These are phyloP conservation scores for Crypturellus undulatus DNA, from an alignment of 2,113 vertebrate genomes.

Conservation along the genomic window DNA sequence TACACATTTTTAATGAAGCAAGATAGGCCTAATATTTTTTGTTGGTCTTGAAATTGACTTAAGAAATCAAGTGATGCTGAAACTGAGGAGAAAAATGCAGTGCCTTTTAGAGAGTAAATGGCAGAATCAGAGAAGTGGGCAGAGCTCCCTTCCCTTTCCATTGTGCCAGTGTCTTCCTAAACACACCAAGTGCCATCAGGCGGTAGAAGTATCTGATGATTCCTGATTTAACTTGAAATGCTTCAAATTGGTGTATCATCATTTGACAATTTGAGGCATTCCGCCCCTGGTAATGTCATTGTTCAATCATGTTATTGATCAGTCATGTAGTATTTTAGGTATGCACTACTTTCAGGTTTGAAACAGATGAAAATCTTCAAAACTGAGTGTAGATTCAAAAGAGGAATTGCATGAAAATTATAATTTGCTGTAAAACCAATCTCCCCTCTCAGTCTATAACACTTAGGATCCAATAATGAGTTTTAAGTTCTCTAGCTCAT, in stretches of 20 bases:
- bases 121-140: rapidly evolving
- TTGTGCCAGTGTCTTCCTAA: rapidly evolving
- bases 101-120: rapidly evolving
- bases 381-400: neutral
- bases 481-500: neutral
- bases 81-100: rapidly evolving
- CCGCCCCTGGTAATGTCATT: neutral
- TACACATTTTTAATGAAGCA: rapidly evolving
- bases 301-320: too few relatives aligned
- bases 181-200: neutral
- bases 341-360: neutral
- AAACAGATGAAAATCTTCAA: neutral
- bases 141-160: rapidly evolving
- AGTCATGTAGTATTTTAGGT: rapidly evolving
- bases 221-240: rapidly evolving
- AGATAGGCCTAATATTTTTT: neutral
- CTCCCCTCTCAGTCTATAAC: neutral
- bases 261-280: rapidly evolving
- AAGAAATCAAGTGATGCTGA: rapidly evolving
- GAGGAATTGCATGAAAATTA: neutral
- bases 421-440: neutral
- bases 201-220: rapidly evolving
- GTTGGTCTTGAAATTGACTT: neutral
- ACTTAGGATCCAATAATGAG: neutral
- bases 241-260: rapidly evolving